These are phyloP conservation scores for Sandelia bainsii DNA, from an alignment of 2,797 vertebrate genomes.

Conservation along the genomic window DNA sequence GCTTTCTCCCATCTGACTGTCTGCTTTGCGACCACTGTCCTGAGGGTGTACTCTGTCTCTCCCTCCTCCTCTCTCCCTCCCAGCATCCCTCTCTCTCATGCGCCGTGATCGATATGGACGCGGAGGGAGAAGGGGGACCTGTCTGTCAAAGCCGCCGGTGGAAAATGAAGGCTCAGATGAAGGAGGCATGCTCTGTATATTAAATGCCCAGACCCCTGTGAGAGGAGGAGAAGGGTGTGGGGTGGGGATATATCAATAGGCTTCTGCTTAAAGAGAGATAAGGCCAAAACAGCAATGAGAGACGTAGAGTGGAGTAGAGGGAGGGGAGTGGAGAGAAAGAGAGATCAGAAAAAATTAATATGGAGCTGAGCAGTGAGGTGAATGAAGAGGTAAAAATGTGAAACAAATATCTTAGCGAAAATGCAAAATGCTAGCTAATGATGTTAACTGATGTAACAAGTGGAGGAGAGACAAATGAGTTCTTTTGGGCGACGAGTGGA, in stretches of 20 bases:
- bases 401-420: slow-evolving; percentile 21
- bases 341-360: slow-evolving; percentile 31
- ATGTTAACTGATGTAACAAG: slow-evolving; percentile 68
- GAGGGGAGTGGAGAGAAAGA: slow-evolving; percentile 29
- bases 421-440: slow-evolving; percentile 52
- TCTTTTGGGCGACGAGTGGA: slow-evolving; percentile 28
- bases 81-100: slow-evolving; percentile 75
- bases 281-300: slow-evolving; percentile 66
- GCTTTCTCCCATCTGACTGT: slow-evolving; percentile 74
- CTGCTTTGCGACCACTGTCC: slow-evolving; percentile 76
- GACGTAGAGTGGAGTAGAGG: slow-evolving; percentile 16
- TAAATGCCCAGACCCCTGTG: slow-evolving; percentile 80
- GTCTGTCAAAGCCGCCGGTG: slow-evolving; percentile 81
- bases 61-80: slow-evolving; percentile 65
- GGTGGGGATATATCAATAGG: slow-evolving; percentile 80
- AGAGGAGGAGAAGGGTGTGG: slow-evolving; percentile 46
- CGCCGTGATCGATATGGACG: slow-evolving; percentile 85
- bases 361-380: slow-evolving; percentile 24
- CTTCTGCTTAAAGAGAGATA: slow-evolving; percentile 78
- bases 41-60: slow-evolving; percentile 76
- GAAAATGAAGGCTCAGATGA: slow-evolving; percentile 84
- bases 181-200: slow-evolving; percentile 86
- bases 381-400: slow-evolving; percentile 38
- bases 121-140: slow-evolving; percentile 81
- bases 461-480: slow-evolving; percentile 42